phyloP scores from a whole-genome alignment of 2,113 vertebrate genomes.

The Tautogolabrus adspersus region DNA sequence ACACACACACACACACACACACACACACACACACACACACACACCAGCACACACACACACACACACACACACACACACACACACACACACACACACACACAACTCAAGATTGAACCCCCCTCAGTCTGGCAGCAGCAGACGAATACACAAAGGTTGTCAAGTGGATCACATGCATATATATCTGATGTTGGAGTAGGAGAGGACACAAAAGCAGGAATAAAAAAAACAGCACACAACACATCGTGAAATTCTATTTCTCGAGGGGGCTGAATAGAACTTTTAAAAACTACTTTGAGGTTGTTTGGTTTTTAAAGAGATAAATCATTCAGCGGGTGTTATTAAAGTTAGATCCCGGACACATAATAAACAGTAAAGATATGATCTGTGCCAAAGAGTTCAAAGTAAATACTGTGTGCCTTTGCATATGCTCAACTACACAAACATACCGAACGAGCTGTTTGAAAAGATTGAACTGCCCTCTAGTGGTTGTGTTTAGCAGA shows the following conservation, averaged over 20 bases:
- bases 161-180: constrained; percentile 29
- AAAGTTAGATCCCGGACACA: too few species aligned
- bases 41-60: neutral
- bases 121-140: constrained; percentile 43
- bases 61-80: too few species aligned
- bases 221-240: neutral
- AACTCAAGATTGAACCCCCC: constrained; percentile 35
- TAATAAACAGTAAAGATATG: too few species aligned
- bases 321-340: neutral
- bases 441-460: neutral
- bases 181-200: constrained; percentile 27
- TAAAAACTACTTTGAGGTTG: neutral
- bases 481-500: constrained; percentile 36
- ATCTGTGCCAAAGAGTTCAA: too few species aligned
- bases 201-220: constrained; percentile 11
- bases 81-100: constrained; percentile 34
- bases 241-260: neutral
- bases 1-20: constrained; percentile 4
- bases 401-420: too few species aligned
- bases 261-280: neutral
- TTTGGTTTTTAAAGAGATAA: neutral
- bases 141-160: constrained; percentile 54
- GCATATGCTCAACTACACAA: neutral
- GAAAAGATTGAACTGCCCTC: constrained; percentile 32
- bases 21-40: constrained; percentile 35